phyloP scores from a whole-genome alignment of 2,888 invertebrate genomes.

The Leucania comma region DNA sequence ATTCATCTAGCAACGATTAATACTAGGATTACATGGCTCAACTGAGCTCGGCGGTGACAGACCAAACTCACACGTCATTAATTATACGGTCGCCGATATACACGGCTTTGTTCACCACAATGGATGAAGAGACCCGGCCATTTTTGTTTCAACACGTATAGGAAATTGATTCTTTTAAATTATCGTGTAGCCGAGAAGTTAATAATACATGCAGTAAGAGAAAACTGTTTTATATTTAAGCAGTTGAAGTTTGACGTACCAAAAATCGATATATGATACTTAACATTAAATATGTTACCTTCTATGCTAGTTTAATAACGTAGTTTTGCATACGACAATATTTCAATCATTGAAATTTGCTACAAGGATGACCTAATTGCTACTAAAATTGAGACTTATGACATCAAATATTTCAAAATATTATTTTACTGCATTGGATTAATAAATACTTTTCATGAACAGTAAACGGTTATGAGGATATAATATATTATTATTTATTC shows the following conservation, averaged over 20 bases:
- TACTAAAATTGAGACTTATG: no score
- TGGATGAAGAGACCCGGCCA: not conserved
- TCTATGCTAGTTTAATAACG: conserved; percentile 3
- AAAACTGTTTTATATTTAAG: conserved; percentile 6
- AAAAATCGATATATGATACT: conserved; percentile 39
- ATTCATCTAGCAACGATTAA: conserved; percentile 39
- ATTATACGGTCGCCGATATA: conserved; percentile 27
- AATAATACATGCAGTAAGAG: not conserved
- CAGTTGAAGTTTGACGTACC: not conserved
- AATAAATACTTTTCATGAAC: no score
- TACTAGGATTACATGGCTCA: conserved; percentile 34
- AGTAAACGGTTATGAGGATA: no score
- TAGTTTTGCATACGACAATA: not conserved
- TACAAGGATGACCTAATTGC: no score
- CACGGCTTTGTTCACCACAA: conserved; percentile 43
- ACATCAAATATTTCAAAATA: no score
- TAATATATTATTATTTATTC: no score
- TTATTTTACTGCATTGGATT: no score
- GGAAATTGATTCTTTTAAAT: not conserved
- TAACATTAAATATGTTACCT: conserved; percentile 29
- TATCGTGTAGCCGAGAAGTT: not conserved
- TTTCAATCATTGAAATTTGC: no score
- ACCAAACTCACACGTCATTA: conserved; percentile 36
- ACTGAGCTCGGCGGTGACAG: conserved; percentile 39
- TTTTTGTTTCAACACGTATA: conserved; percentile 8